Percentiles rank a stretch among this genome's conserved stretches.
Evolutionary conservation across 2,797 vertebrate species (phyloP).

Genomic region (Sylvilagus floridanus): DNA sequence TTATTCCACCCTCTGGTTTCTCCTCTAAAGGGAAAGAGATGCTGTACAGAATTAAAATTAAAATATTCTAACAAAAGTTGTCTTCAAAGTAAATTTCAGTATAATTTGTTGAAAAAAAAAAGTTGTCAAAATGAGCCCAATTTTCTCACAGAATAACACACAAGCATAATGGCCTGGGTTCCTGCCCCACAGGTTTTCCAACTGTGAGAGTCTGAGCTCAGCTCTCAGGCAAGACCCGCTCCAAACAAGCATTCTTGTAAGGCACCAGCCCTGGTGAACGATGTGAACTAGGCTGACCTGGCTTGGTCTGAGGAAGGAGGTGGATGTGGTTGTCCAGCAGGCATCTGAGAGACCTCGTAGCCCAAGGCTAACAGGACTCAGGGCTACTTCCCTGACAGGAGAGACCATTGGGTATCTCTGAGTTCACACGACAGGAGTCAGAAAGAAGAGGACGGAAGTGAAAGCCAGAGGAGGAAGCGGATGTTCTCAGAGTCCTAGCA

Average conservation of each 20-base stretch:
- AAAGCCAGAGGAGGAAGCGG: background rate
- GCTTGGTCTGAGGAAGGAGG: background rate
- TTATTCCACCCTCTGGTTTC: conserved; percentile 38
- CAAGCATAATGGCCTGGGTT: conserved; percentile 46
- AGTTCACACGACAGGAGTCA: background rate
- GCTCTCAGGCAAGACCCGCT: conserved; percentile 8
- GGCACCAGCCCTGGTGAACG: background rate
- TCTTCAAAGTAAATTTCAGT: conserved; percentile 62
- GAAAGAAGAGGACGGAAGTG: background rate
- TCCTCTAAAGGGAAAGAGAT: conserved; percentile 62
- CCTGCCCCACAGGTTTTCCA: conserved; percentile 5
- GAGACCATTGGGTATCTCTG: background rate
- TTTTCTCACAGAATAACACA: conserved; percentile 66
- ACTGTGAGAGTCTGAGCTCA: background rate
- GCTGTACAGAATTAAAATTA: background rate
- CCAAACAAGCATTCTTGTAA: background rate
- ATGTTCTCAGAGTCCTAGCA: background rate
- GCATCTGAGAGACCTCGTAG: background rate
- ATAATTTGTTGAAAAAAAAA: conserved; percentile 60
- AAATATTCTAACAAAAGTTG: conserved; percentile 50
- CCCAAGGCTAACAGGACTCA: background rate
- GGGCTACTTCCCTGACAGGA: background rate
- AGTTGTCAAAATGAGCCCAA: conserved; percentile 60
- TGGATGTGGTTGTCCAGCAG: background rate
- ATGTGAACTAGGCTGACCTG: background rate